A percentile compares a stretch with the other conserved stretches of the same genome.
phyloP scores from a whole-genome alignment of 2,888 invertebrate species.

The Drosophila atripex region DNA sequence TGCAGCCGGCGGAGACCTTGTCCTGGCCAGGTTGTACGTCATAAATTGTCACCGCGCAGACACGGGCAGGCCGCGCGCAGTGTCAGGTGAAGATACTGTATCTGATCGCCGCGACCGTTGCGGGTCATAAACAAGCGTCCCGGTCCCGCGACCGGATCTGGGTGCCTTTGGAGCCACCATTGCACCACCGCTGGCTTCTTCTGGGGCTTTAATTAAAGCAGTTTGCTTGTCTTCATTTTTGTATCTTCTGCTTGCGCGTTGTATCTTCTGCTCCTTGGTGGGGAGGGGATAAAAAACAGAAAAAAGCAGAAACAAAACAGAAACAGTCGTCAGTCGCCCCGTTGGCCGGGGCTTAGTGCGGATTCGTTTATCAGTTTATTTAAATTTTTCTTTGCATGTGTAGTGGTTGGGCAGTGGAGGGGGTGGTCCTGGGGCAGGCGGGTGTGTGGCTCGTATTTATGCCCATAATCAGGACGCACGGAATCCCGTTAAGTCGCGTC shows the following conservation, averaged over 20 bases:
- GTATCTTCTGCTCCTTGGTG: conserved; percentile 34
- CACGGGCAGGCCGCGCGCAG: conserved; percentile 29
- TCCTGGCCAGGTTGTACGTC: conserved; percentile 73
- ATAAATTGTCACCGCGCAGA: conserved; percentile 79
- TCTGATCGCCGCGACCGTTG: conserved; percentile 71
- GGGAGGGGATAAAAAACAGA: conserved; percentile 3
- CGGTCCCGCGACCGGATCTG: conserved; percentile 33
- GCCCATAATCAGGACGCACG: conserved; percentile 74
- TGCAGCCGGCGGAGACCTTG: conserved; percentile 20
- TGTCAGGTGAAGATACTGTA: conserved; percentile 77
- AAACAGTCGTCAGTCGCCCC: conserved; percentile 17
- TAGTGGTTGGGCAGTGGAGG: background rate
- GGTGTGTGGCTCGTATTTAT: conserved; percentile 63
- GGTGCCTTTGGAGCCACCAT: conserved; percentile 32
- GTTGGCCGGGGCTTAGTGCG: conserved; percentile 59
- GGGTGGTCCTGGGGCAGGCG: background rate
- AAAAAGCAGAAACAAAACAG: conserved; percentile 8
- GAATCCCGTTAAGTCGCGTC: conserved; percentile 80
- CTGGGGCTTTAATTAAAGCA: conserved; percentile 70
- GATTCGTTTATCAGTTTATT: conserved; percentile 77
- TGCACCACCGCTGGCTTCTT: conserved; percentile 43
- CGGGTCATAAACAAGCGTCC: conserved; percentile 66
- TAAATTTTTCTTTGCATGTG: conserved; percentile 65
- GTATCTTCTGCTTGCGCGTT: conserved; percentile 48
- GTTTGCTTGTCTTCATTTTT: conserved; percentile 68